phyloP scores from a whole-genome alignment of 2,888 invertebrate genomes.

The Brachycybe producta region DNA sequence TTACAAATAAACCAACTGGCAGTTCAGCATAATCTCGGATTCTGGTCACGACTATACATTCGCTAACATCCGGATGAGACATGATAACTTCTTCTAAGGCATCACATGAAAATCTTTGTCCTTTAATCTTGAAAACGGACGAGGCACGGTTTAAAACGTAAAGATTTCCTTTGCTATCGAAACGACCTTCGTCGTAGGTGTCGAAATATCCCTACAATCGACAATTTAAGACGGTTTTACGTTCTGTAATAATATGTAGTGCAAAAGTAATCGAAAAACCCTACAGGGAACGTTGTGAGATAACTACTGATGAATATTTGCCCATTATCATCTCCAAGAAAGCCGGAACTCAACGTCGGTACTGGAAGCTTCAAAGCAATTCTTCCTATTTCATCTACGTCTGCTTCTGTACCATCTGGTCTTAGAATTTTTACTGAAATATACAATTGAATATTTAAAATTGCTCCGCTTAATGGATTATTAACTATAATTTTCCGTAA shows the following conservation, averaged over 20 bases:
- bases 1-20: conserved; percentile 10
- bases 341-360: not conserved
- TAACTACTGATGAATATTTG: not conserved
- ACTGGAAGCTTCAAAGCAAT: conserved; percentile 1
- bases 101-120: not conserved
- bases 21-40: not conserved
- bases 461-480: too few relatives aligned
- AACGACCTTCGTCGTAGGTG: conserved; percentile 1
- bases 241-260: not conserved
- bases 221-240: not conserved
- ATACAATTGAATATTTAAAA: not conserved
- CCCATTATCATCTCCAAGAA: not conserved
- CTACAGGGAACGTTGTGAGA: not conserved
- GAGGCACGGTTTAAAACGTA: not conserved
- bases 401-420: conserved; percentile 5
- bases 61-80: not conserved
- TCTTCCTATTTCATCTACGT: not conserved
- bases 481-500: too few relatives aligned
- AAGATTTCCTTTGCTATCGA: not conserved
- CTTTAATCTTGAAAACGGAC: not conserved
- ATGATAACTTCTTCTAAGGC: conserved; percentile 6
- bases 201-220: conserved; percentile 7
- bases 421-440: conserved; percentile 9
- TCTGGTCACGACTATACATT: not conserved
- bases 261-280: not conserved